Conservation (phyloP, 2,113 vertebrate species). For the Balaenoptera acutorostrata region DNA sequence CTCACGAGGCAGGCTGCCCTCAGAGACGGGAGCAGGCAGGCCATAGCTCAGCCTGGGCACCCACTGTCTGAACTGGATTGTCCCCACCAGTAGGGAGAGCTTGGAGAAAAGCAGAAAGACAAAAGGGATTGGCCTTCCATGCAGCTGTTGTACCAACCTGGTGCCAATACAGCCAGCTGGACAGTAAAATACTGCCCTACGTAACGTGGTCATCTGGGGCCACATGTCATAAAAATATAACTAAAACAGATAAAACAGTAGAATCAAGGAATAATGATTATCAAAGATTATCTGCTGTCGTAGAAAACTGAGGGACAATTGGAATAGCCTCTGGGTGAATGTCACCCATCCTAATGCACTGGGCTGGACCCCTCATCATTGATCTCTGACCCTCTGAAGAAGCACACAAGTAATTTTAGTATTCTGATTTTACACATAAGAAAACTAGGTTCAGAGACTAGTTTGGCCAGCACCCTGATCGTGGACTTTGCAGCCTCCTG, state of each 20-base stretch:
- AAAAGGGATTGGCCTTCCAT: neutral
- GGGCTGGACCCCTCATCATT: neutral
- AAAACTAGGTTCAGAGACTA: neutral
- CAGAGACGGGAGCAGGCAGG: neutral
- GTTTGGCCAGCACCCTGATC: rapidly evolving
- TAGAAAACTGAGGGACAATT: neutral
- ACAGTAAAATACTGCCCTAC: neutral
- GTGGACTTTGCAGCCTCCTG: neutral
- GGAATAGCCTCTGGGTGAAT: neutral
- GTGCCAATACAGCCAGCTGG: neutral
- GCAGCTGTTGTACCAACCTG: neutral
- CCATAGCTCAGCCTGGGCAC: neutral
- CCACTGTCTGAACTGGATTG: neutral
- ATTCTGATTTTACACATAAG: neutral
- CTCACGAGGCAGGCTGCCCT: rapidly evolving
- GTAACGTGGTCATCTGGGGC: neutral
- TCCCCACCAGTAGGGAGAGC: neutral
- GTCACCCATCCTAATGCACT: neutral
- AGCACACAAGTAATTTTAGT: neutral
- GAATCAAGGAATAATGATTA: neutral
- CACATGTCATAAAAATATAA: neutral
- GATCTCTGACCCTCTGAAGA: neutral
- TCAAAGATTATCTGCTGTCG: neutral
- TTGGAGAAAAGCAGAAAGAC: neutral
- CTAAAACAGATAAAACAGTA: neutral